Evolutionary conservation across 2,113 vertebrate species (phyloP).

Genomic region (Syrmaticus mikado): DNA sequence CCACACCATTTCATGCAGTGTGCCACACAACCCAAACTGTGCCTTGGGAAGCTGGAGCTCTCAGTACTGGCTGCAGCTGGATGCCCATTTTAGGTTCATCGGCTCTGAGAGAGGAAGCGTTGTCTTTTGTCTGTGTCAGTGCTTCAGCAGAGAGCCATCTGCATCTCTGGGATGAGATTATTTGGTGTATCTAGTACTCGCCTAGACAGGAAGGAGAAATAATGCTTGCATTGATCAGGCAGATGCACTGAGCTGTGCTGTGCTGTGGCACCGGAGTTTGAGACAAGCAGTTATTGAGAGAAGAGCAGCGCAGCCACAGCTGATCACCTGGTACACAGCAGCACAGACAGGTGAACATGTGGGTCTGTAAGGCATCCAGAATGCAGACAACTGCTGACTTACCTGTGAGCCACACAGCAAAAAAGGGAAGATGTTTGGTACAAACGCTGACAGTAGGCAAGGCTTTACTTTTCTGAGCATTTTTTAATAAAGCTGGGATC

Average conservation of each 20-base stretch:
- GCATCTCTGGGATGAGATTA: neutral
- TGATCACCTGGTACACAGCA: neutral
- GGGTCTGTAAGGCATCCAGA: neutral
- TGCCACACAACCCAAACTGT: accelerated
- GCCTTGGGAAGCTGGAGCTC: neutral
- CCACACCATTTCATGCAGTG: accelerated
- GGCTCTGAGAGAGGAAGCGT: neutral
- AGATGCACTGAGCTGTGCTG: neutral
- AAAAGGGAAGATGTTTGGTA: neutral
- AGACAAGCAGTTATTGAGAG: neutral
- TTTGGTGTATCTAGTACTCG: neutral
- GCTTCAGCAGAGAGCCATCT: slow-evolving; percentile 1
- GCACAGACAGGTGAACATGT: neutral
- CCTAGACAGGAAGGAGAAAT: neutral
- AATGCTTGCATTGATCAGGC: neutral
- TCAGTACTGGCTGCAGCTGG: neutral
- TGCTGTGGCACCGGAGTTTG: neutral
- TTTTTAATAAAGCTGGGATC: neutral
- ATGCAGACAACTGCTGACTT: neutral
- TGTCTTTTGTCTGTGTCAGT: neutral
- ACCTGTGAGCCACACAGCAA: neutral
- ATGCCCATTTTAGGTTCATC: neutral
- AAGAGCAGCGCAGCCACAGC: accelerated
- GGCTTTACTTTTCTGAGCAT: neutral
- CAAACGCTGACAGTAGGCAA: neutral